phyloP scores from a whole-genome alignment of 2,113 vertebrate species.

The Drymodes brunneopygia region DNA sequence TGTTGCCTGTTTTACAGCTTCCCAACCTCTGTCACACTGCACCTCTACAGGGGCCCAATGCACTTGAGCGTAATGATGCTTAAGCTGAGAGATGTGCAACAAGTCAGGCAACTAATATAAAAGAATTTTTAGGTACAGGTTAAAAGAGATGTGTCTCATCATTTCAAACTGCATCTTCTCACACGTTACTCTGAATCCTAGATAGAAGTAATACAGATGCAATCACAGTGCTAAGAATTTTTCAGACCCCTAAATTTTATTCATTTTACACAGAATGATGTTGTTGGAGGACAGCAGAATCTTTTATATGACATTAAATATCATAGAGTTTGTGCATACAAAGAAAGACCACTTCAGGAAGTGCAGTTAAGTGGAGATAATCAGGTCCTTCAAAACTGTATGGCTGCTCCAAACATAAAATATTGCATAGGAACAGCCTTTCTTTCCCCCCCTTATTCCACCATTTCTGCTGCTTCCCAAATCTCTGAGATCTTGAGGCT shows the following conservation, averaged over 20 bases:
- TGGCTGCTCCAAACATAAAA: neutral
- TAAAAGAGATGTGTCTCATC: neutral
- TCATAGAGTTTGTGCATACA: neutral
- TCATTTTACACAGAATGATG: neutral
- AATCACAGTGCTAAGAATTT: neutral
- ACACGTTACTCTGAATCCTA: neutral
- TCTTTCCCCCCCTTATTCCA: neutral
- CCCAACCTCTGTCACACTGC: neutral
- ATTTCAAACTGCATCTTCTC: neutral
- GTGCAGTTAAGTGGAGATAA: neutral
- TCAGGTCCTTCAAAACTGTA: neutral
- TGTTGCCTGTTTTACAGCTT: neutral
- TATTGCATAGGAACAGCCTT: neutral
- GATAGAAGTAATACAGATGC: neutral
- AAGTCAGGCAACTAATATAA: neutral
- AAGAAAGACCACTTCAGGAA: neutral
- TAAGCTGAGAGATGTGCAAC: neutral
- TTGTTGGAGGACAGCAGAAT: neutral
- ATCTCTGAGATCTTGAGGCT: neutral
- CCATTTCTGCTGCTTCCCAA: neutral
- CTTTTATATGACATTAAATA: neutral
- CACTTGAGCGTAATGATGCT: neutral
- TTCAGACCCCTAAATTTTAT: neutral
- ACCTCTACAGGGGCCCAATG: neutral
- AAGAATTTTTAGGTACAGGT: neutral